phyloP scores from a whole-genome alignment of 1,140 invertebrate genomes.

The Heliconius congener region DNA sequence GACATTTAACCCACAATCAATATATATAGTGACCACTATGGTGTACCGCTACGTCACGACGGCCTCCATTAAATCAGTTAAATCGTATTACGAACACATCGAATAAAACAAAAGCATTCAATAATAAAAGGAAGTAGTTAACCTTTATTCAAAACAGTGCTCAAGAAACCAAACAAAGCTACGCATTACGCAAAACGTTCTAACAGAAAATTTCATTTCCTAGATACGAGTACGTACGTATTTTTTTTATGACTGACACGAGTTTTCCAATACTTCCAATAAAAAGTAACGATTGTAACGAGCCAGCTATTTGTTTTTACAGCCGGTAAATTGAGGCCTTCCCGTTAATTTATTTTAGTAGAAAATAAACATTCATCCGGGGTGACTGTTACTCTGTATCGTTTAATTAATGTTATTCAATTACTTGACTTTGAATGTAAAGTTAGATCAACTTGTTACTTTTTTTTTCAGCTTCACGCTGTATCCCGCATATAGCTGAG shows the following conservation, averaged over 20 bases:
- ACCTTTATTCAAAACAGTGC: constrained; percentile 16
- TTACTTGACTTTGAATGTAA: neutral
- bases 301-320: constrained; percentile 33
- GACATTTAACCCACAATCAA: no score
- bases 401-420: neutral
- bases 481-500: no score
- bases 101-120: no score
- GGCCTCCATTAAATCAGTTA: no score
- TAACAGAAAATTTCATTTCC: constrained; percentile 19
- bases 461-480: no score
- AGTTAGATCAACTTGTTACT: neutral
- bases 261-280: constrained; percentile 35
- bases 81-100: no score
- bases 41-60: no score
- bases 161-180: constrained; percentile 21
- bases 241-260: constrained; percentile 31
- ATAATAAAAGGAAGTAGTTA: constrained; percentile 8
- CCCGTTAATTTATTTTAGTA: constrained; percentile 15
- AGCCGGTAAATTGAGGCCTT: constrained; percentile 32
- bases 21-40: no score
- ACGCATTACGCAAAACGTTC: constrained; percentile 22
- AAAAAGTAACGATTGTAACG: constrained; percentile 31
- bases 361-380: neutral
- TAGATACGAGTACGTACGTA: neutral
- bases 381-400: neutral